Conservation (phyloP, 2,888 invertebrate genomes). For the Yponomeuta evonymella region DNA sequence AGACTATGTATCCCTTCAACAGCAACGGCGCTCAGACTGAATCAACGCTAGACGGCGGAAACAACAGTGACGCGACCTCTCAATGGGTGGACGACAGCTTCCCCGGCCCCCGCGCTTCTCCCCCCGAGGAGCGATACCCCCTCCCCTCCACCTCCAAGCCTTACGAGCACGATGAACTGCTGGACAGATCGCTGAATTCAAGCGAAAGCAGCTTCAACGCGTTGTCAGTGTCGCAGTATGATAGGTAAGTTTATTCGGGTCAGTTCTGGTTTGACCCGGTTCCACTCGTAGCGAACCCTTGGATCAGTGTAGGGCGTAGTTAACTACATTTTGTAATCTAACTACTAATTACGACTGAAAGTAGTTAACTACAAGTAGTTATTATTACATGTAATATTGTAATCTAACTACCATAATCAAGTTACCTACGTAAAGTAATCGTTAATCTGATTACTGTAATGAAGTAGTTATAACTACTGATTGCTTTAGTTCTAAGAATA, state of each 20-base stretch:
- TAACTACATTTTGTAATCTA: no score
- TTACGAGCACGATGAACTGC: slow-evolving; percentile 39
- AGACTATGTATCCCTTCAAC: slow-evolving; percentile 1
- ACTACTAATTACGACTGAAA: no score
- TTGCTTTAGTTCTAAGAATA: no score
- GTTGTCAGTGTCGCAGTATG: slow-evolving; percentile 53
- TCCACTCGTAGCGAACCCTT: neutral
- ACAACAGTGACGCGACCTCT: slow-evolving; percentile 64
- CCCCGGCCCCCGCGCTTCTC: slow-evolving; percentile 47
- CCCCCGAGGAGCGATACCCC: slow-evolving; percentile 10
- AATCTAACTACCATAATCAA: no score
- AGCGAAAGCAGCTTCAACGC: slow-evolving; percentile 68
- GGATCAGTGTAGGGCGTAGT: no score
- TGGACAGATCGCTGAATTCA: slow-evolving; percentile 47
- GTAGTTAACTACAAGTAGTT: no score
- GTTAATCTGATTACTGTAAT: no score
- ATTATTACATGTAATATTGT: no score
- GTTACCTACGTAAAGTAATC: no score
- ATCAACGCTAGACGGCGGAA: slow-evolving; percentile 44
- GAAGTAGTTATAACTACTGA: no score
- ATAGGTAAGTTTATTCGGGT: slow-evolving; percentile 33
- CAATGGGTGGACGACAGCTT: slow-evolving; percentile 74
- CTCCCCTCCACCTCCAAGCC: slow-evolving; percentile 53
- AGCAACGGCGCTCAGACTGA: slow-evolving; percentile 48
- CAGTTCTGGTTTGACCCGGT: neutral